Conservation (phyloP, 2,113 vertebrate genomes). For the Crotalus tigris region DNA sequence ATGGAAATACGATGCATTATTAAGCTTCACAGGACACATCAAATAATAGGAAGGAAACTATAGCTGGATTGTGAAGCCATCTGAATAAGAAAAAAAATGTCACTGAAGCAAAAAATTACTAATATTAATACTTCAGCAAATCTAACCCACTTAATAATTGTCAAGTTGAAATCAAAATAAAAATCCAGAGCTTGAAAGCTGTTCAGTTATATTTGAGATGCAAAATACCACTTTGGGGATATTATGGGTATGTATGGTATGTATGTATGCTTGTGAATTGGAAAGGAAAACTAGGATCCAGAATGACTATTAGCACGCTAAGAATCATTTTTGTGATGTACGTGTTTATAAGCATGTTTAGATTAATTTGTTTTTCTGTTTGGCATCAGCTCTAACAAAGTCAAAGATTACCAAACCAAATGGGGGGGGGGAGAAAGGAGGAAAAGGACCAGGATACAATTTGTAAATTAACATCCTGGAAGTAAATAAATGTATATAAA, state of each 20-base stretch:
- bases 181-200: neutral
- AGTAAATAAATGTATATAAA: conserved; percentile 26
- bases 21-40: neutral
- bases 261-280: too few relatives aligned
- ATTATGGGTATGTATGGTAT: neutral
- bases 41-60: neutral
- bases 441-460: neutral
- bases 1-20: neutral
- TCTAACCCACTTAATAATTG: neutral
- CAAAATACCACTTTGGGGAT: neutral
- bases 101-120: neutral
- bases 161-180: neutral
- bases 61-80: neutral
- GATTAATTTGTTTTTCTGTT: neutral
- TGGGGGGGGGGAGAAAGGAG: too few relatives aligned
- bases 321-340: neutral
- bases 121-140: conserved; percentile 6
- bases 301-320: neutral
- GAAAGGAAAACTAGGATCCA: neutral
- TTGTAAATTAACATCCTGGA: neutral
- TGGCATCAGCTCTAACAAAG: neutral
- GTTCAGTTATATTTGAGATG: neutral
- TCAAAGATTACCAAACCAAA: neutral
- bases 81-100: neutral
- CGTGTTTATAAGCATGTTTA: neutral